Conservation (phyloP, 2,797 vertebrate genomes). For the Champsocephalus esox region DNA sequence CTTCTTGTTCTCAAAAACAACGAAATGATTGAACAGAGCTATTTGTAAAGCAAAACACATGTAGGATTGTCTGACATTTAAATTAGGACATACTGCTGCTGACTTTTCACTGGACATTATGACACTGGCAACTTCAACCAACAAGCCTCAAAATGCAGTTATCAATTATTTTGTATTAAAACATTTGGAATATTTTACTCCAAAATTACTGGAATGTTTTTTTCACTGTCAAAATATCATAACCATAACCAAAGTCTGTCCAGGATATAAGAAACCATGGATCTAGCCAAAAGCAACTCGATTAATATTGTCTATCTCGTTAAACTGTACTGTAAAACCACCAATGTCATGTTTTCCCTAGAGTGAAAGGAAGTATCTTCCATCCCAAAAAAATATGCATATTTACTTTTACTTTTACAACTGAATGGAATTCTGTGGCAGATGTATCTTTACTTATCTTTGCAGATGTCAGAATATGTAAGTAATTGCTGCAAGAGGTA, state of each 20-base stretch:
- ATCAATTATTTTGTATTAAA: not conserved
- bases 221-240: not conserved
- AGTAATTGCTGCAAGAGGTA: constrained; percentile 18
- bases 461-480: constrained; percentile 37
- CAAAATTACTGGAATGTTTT: not conserved
- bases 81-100: no score
- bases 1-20: no score
- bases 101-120: no score
- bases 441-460: constrained; percentile 35
- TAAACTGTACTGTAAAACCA: not conserved
- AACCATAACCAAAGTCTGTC: not conserved
- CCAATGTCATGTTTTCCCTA: not conserved
- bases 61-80: no score
- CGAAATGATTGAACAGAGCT: no score
- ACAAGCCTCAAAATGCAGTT: not conserved
- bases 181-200: not conserved
- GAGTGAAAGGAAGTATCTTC: not conserved
- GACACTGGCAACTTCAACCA: not conserved
- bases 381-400: constrained; percentile 18
- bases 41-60: no score
- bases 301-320: not conserved
- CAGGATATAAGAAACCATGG: not conserved
- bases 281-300: not conserved
- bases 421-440: constrained; percentile 10
- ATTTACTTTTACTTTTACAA: constrained; percentile 5